Conservation (phyloP, 2,797 vertebrate species). For the Eutrigla gurnardus region DNA sequence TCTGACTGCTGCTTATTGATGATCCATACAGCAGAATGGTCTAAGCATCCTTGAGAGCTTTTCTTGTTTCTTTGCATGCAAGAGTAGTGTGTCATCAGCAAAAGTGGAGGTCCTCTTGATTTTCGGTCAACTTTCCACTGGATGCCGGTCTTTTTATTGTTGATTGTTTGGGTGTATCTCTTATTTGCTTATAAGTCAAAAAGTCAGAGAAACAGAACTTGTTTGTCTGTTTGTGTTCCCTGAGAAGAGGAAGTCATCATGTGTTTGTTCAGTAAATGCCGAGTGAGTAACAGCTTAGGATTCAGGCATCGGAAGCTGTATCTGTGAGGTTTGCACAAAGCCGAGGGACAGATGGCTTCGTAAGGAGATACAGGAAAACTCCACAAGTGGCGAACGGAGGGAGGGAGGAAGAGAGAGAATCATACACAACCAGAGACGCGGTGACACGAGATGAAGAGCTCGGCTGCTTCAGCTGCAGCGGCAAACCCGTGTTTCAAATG, state of each 20-base stretch:
- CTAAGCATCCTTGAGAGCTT: no score
- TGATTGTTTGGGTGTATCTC: no score
- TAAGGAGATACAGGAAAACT: constrained; percentile 48
- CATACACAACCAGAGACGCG: constrained; percentile 14
- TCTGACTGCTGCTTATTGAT: no score
- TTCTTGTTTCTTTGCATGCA: no score
- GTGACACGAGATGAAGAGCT: constrained; percentile 46
- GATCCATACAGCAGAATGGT: no score
- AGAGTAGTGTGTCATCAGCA: no score
- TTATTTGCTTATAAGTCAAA: neutral
- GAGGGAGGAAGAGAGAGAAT: constrained; percentile 6
- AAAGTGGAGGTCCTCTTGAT: no score
- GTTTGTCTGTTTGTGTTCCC: constrained; percentile 6
- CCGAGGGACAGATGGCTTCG: constrained; percentile 57
- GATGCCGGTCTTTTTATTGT: no score
- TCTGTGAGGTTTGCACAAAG: neutral
- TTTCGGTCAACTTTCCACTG: no score
- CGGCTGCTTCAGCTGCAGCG: constrained; percentile 24
- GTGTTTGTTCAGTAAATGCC: constrained; percentile 9
- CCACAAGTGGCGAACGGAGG: constrained; percentile 25
- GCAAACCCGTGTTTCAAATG: constrained; percentile 49
- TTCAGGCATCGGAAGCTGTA: constrained; percentile 29
- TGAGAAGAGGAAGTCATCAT: neutral
- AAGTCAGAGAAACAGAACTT: neutral
- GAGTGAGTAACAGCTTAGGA: neutral